Base-by-base conservation (phyloP, 2,888 invertebrate species). In the Euplagia quadripunctaria region DNA sequence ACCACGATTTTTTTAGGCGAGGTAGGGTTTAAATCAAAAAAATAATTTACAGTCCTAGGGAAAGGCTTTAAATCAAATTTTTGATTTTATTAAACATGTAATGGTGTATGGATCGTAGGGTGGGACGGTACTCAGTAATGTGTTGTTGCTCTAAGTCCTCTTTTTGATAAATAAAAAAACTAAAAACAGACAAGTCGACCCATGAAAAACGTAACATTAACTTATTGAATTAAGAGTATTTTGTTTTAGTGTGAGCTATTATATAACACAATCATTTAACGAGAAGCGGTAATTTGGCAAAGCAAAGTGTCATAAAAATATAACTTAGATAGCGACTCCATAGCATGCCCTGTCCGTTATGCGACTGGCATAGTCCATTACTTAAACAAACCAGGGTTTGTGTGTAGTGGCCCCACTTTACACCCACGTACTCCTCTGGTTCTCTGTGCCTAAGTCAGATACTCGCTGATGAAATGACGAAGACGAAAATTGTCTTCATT, bases 361-460 rank as follows among this genome's bases (percentile, higher is more conserved):
- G 85, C 88, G 91, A 89, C 92, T 92, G 92, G 91, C 92, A 90
- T 87, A 93, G 94, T 93, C 94, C 95, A 95, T 95, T 95, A 95
- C 93, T 93, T 94, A 92, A 94, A 94, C 93, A 95, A 95, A 95
- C 94, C 84, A 82, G 81, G 86, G 77, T 85, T 86, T 90, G 89
- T 92, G 90, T 92, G 90, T 88, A 87, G 90, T 88, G 89, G 83
- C 87, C 86, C 92, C 93, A 94, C 94, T 94, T 94, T 88, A 91
- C 94, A 93, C 94, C 91, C 91, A 90, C 92, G 89, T 89, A 90
- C 87, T 85, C 83, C 78, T 88, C 89, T 91, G 91, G 87, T 84
- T 84, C 86, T 85, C 82, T 84, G 87, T 85, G 49, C 82, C 85
- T 79, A 78, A 70, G 73, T 74, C 77, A 71, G 79, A 79, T 82